These are phyloP conservation scores for Parasteatoda lunata DNA, from an alignment of 2,888 invertebrate species.

Conservation along the genomic window DNA sequence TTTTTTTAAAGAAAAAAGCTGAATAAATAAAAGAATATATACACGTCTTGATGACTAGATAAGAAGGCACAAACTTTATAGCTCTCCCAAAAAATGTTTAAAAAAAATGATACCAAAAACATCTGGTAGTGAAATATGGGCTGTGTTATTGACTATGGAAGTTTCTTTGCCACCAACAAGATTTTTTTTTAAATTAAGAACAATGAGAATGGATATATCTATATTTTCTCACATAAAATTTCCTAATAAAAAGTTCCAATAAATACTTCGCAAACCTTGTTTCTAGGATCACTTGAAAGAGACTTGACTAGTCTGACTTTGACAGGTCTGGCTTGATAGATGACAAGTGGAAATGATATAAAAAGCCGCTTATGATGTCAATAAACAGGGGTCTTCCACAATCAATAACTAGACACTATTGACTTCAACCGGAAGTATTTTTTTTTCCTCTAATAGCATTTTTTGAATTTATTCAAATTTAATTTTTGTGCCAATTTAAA, in stretches of 20 bases:
- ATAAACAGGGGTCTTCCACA: conserved; percentile 48
- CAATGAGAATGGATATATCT: conserved; percentile 26
- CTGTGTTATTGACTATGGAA: neutral
- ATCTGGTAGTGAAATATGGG: conserved; percentile 37
- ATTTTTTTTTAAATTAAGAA: conserved; percentile 25
- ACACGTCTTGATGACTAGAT: too few relatives aligned
- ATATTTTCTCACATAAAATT: conserved; percentile 17
- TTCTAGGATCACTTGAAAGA: conserved; percentile 21
- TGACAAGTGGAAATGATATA: conserved; percentile 47
- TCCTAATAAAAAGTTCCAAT: conserved; percentile 21
- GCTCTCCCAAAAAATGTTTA: too few relatives aligned
- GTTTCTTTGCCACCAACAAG: conserved; percentile 4
- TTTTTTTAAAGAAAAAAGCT: too few relatives aligned
- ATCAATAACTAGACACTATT: conserved; percentile 51
- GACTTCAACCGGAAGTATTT: neutral
- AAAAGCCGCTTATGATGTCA: conserved; percentile 36
- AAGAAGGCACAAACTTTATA: too few relatives aligned
- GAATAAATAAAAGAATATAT: too few relatives aligned
- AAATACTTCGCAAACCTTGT: conserved; percentile 51
- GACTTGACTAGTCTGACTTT: conserved; percentile 56
- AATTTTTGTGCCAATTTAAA: too few relatives aligned
- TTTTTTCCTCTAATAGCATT: too few relatives aligned
- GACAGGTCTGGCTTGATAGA: conserved; percentile 59
- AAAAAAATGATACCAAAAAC: conserved; percentile 3
- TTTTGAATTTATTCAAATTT: too few relatives aligned